Evolutionary conservation across 1,140 invertebrate genomes (phyloP), one percentile per base, ranked within the genome.

Genomic region (Apis cerana): DNA sequence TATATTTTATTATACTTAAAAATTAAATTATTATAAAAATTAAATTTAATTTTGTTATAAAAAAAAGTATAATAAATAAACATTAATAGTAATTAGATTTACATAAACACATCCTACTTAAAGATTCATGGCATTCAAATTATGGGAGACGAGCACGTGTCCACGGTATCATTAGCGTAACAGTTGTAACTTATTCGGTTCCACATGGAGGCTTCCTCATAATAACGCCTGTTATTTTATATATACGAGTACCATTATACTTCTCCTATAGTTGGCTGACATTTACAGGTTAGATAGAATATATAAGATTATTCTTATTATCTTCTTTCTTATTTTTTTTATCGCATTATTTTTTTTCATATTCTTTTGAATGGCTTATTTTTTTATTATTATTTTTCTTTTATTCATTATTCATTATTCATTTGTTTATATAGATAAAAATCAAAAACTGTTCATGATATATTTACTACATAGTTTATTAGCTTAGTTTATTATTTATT

Each of bases 111-210:
- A 83, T 69, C 58, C 65, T 67, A n/a, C 68, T 87, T 89, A 80
- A 75, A 70, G 77, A 76, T 75, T 76, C 88, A 87, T 89, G 85
- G 90, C 87, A 89, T 83, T 85, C 78, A 84, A 88, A 87, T 89
- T 85, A 90, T 91, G 85, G 89, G 90, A 90, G 89, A 86, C 12
- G 72, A 89, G 87, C 89, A 91, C 90, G 90, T 92, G 91, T 92
- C 90, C 85, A 71, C 74, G 78, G 88, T 85, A 90, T 92, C 91
- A 91, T 92, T 92, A 92, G 90, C 86, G 90, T 79, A 84, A 89
- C 81, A 85, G 87, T 89, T 82, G 82, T 83, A 84, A 48, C 33
- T 27, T 80, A 56, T 72, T 72, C 69, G 85, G n/a, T 75, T 64
- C 21, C 79, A 75, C 54, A 23, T 65, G 85, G 84, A 87, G 71